Conservation (phyloP, 2,797 vertebrate species). For the Pogonophryne albipinna region DNA sequence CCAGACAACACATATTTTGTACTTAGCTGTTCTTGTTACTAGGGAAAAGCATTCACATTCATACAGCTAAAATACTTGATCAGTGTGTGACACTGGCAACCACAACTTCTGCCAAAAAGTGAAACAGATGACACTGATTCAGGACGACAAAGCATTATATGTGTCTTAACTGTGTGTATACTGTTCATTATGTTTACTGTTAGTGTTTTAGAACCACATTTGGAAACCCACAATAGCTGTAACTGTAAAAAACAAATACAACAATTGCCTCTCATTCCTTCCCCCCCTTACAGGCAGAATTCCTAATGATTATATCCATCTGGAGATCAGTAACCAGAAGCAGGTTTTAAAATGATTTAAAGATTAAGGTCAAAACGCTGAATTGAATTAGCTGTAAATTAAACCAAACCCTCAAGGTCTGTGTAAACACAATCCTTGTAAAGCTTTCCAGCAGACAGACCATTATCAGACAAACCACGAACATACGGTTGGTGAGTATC, state of each 20-base stretch:
- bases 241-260: slow-evolving; percentile 11
- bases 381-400: slow-evolving; percentile 31
- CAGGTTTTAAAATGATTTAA: slow-evolving; percentile 37
- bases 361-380: slow-evolving; percentile 27
- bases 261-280: slow-evolving; percentile 25
- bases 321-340: slow-evolving; percentile 29
- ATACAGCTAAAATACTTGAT: neutral
- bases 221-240: slow-evolving; percentile 15
- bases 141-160: slow-evolving; percentile 5
- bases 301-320: slow-evolving; percentile 36
- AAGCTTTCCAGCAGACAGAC: neutral
- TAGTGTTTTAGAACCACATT: slow-evolving; percentile 12
- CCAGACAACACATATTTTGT: slow-evolving; percentile 24
- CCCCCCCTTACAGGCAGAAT: slow-evolving; percentile 32
- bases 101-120: slow-evolving; percentile 13
- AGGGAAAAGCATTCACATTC: slow-evolving; percentile 15
- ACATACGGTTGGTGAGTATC: neutral
- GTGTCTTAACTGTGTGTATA: neutral
- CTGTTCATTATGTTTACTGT: neutral
- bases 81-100: neutral
- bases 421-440: slow-evolving; percentile 4
- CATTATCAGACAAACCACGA: neutral
- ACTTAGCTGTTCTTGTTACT: slow-evolving; percentile 11
- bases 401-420: slow-evolving; percentile 9
- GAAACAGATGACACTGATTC: neutral